Conservation (phyloP, 2,888 invertebrate genomes). For the Cephus rjabovi region DNA sequence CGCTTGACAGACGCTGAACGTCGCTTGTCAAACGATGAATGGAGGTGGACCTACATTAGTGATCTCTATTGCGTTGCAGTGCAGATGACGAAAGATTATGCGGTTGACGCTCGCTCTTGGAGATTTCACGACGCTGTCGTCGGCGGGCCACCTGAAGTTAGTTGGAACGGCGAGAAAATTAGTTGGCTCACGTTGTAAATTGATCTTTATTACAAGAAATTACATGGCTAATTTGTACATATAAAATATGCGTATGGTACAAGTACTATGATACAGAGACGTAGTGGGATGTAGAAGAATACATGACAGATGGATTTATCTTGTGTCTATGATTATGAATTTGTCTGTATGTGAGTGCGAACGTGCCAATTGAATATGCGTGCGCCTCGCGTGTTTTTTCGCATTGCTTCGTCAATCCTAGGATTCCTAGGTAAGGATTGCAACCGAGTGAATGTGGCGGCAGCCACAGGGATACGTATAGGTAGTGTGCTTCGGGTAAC, state of each 20-base stretch:
- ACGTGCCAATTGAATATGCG: neutral
- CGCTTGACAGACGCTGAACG: neutral
- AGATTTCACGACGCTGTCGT: neutral
- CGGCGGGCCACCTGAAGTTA: neutral
- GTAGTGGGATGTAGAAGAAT: slow-evolving; percentile 46
- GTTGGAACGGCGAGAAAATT: neutral
- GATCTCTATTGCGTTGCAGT: slow-evolving; percentile 29
- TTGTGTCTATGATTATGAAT: neutral
- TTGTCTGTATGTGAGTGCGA: neutral
- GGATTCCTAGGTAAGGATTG: neutral
- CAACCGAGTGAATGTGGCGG: neutral
- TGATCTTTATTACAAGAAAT: slow-evolving; percentile 66
- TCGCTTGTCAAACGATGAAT: slow-evolving; percentile 32
- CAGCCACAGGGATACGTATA: neutral
- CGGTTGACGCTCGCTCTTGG: neutral
- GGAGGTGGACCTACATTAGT: slow-evolving; percentile 48
- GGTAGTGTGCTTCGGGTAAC: neutral
- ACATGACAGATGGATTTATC: slow-evolving; percentile 18
- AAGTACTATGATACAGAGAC: slow-evolving; percentile 63
- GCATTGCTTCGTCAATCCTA: neutral
- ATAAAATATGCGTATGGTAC: slow-evolving; percentile 66
- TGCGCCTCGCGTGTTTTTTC: neutral
- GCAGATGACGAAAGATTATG: neutral
- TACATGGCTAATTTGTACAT: slow-evolving; percentile 66
- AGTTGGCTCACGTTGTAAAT: slow-evolving; percentile 52